Base-by-base conservation (phyloP, 2,797 vertebrate genomes). In the Dendrocincla tyrannina region DNA sequence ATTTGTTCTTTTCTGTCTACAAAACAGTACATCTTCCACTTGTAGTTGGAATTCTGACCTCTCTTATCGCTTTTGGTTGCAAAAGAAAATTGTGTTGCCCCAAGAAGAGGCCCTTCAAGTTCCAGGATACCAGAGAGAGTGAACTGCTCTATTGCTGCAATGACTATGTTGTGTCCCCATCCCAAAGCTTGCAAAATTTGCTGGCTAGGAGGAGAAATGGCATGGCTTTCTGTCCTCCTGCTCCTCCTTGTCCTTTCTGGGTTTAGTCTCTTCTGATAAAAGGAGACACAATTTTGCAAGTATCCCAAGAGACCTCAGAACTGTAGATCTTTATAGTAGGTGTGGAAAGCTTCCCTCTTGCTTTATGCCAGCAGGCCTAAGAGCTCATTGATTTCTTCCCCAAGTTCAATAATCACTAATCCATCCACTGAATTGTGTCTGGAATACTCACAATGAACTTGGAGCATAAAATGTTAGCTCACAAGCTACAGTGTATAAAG, bases 361-460 rank as follows among this genome's bases (percentile, higher is more conserved):
- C 62, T 93, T 30, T 37, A 69, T 75, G 55, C 55, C 24, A 1
- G 0, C n/a, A 74, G 56, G 37, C 76, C 46, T 94, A 88, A 95
- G 85, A 91, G 93, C 88, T 81, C 91, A 84, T 81, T 88, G 88
- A 91, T 95, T 95, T 89, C 68, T 81, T 89, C 75, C 30, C 5
- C 53, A 72, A 32, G 42, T 72, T 95, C 88, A 69, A 1, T 89
- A 84, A 74, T 88, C 30, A 44, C 88, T 89, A 77, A 85, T 91
- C 58, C 66, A 68, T 88, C 62, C n/a, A 23, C 3, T 8, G 82
- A 42, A 66, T 63, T 83, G 52, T 42, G 11, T 60, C 62, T 93
- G 77, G 49, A 83, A 86, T 90, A 39, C 30, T 72, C 53, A 52
- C 53, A 83, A 84, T 9, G 8, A 50, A 10, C 60, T 80, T 58